Evolutionary conservation across 2,113 vertebrate genomes (phyloP), one percentile per base, ranked within the genome.

Genomic region (Callospermophilus lateralis): DNA sequence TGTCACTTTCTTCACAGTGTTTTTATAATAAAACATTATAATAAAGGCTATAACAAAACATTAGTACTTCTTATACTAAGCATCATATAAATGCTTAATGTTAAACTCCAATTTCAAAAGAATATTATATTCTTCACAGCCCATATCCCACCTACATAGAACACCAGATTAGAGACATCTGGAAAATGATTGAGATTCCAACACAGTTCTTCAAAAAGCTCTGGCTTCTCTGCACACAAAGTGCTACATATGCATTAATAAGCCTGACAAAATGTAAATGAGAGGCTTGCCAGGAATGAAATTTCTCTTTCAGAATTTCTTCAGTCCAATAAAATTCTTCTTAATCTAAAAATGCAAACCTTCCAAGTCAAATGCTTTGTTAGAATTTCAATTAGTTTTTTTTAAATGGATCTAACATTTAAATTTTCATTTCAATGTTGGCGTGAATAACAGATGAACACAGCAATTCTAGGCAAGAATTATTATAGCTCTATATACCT

Each of bases 71-170:
- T 90, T 91, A 96, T 30, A 86, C 48, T 58, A 85, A 61, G 17
- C 58, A 70, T 65, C 77, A n/a, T 48, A 86, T 67, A 34, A 96
- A 94, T 63, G 55, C 85, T 85, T 95, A 87, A 68, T 79, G 77
- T 79, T 92, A 85, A 97, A 96, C 51, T 39, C 55, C 73, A 74
- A 61, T 67, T 97, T 90, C 58, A 93, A 92, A 95, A 96, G 85
- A 97, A 7, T 96, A 76, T 53, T n/a, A 30, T 61, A 72, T 61
- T 76, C 55, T 67, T 67, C 34, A 83, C 20, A 85, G 72, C 53
- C 73, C 32, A 87, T 85, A 77, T 77, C 19, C 74, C 10, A 15
- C 83, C 91, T 70, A 94, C 78, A 95, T 0, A 96, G 83, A 94
- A 94, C 19, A 93, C 6, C 42, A 88, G 55, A 92, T 96, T 94